A percentile compares a stretch with the other conserved stretches of the same genome.
These are phyloP conservation scores for Agrypnus murinus DNA, from an alignment of 2,888 invertebrate genomes.

Conservation along the genomic window DNA sequence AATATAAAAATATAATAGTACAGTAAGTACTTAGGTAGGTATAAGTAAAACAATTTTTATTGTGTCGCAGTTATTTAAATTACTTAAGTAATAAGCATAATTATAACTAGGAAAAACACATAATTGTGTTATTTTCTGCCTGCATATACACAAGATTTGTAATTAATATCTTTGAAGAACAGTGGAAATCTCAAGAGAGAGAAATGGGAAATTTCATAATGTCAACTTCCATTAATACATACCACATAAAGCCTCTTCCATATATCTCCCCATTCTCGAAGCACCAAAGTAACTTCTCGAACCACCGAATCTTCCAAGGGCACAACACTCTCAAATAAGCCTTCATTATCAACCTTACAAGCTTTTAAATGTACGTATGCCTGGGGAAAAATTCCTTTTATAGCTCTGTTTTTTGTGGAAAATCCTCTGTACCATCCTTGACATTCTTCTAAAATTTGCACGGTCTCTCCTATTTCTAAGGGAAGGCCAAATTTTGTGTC, in stretches of 20 bases:
- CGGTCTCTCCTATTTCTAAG: conserved; percentile 93
- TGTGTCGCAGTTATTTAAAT: too few species aligned
- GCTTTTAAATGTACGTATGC: conserved; percentile 86
- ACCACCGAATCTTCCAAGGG: conserved; percentile 93
- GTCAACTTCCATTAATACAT: too few species aligned
- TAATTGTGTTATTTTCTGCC: too few species aligned
- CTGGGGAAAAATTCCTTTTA: conserved; percentile 86
- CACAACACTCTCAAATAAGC: conserved; percentile 80
- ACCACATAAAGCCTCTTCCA: conserved; percentile 96
- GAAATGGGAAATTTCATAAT: too few species aligned
- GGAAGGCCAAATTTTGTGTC: conserved; percentile 86
- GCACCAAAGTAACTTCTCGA: conserved; percentile 90
- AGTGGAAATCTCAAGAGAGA: too few species aligned
- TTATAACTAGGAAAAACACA: too few species aligned
- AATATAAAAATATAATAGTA: too few species aligned
- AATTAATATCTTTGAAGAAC: too few species aligned
- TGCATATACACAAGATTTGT: too few species aligned
- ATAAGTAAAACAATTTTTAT: too few species aligned
- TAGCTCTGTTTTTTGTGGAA: conserved; percentile 81
- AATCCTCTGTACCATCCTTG: conserved; percentile 93
- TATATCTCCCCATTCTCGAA: conserved; percentile 94
- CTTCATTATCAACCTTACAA: conserved; percentile 88
- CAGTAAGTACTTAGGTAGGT: too few species aligned
- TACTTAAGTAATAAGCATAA: too few species aligned
- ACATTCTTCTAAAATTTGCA: conserved; percentile 94